Conservation (phyloP, 2,888 invertebrate species). For the Caenorhabditis panamensis region DNA sequence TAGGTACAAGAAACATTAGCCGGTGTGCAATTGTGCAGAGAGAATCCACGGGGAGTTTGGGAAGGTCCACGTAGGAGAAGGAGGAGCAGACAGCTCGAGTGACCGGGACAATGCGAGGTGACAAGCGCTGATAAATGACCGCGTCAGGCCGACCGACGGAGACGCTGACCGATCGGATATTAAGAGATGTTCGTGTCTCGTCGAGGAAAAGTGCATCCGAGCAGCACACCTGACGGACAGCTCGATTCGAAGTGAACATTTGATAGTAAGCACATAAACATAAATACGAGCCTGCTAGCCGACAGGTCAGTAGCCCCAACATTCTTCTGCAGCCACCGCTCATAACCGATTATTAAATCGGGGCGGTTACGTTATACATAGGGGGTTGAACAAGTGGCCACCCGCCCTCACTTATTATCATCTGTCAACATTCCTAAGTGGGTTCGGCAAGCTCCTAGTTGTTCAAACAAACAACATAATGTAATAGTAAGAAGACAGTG, state of each 20-base stretch:
- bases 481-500: not conserved
- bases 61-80: slow-evolving; percentile 27
- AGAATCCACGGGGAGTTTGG: slow-evolving; percentile 34
- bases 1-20: slow-evolving; percentile 25
- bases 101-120: slow-evolving; percentile 51
- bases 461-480: slow-evolving; percentile 50
- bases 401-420: slow-evolving; percentile 37
- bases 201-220: slow-evolving; percentile 34
- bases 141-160: slow-evolving; percentile 41
- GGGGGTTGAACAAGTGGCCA: slow-evolving; percentile 9
- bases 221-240: slow-evolving; percentile 40
- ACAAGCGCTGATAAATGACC: slow-evolving; percentile 63
- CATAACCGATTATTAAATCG: slow-evolving; percentile 15
- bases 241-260: not conserved
- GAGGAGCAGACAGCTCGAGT: slow-evolving; percentile 56
- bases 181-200: slow-evolving; percentile 38
- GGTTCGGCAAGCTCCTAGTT: slow-evolving; percentile 27
- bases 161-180: slow-evolving; percentile 42
- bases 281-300: slow-evolving; percentile 1
- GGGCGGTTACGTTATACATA: slow-evolving; percentile 31
- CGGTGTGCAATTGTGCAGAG: slow-evolving; percentile 7
- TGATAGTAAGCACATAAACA: not conserved
- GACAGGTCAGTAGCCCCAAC: too few species aligned
- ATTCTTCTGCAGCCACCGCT: not conserved
- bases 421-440: slow-evolving; percentile 47